Evolutionary conservation across 1,140 invertebrate genomes (phyloP), one percentile per base, ranked within the genome.

Genomic region (Hirudo medicinalis): DNA sequence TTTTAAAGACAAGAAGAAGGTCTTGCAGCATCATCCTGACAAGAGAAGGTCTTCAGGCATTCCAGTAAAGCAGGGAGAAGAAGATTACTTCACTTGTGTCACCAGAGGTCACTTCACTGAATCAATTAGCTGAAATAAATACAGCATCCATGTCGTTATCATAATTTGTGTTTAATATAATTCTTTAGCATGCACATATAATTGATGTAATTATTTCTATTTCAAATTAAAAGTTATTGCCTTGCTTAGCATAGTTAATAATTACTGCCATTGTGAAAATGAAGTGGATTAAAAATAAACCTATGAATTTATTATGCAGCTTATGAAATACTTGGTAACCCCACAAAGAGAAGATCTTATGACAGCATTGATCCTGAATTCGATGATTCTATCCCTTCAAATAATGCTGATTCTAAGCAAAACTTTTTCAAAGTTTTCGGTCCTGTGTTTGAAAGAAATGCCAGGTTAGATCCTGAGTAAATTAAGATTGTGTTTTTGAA

Each of bases 61-160:
- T 54, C 69, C 76, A 69, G 80, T 82, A 2, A 79, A 81, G 40
- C 79, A 83, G 54, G 80, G 81, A 70, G 81, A 82, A 63, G 80
- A 94, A 78, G 94, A 97, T 83, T 97, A 98, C 83, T 99, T 97
- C 80, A 93, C 94, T 0, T 97, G 94, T 80, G 98, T 99, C 77
- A 97, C 94, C n/a, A 93, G 92, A 85, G 81, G 81, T 82, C 72
- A 67, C 72, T 57, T 54, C 11, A 49, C 15, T 49, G 4, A 49
- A 49, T 15, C 32, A 36, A 3, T 36, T 36, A 36, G 2, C 32
- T 36, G 32, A 36, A 6, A 36, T 36, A 36, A 36, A 36, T 6
- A 36, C 32, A 36, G 32, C 32, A 36, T 36, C 2, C 32, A 36
- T 36, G 32, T 36, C 6, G 32, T 36, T 36, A 36, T 36, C 32